Evolutionary conservation across 2,797 vertebrate genomes (phyloP).

Genomic region (Sebastes kiyomatsui): DNA sequence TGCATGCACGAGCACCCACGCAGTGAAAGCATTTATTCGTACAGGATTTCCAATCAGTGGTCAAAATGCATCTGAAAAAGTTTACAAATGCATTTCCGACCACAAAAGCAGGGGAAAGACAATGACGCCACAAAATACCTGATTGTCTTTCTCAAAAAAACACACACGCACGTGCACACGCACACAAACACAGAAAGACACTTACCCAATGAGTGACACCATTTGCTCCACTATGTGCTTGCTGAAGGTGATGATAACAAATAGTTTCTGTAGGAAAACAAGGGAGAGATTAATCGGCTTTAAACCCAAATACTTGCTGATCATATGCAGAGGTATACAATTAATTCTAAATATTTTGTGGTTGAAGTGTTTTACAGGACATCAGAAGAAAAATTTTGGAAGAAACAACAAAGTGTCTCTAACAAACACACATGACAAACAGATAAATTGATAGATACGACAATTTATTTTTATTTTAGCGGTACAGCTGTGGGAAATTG

Average conservation of each 20-base stretch:
- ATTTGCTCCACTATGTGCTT: constrained; percentile 99
- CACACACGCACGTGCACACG: not conserved
- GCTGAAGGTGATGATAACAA: constrained; percentile 98
- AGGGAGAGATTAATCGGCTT: constrained; percentile 6
- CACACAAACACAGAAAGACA: constrained; percentile 37
- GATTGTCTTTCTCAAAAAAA: not conserved
- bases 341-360: no score
- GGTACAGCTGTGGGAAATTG: constrained; percentile 34
- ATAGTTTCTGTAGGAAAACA: constrained; percentile 91
- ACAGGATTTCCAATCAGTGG: constrained; percentile 23
- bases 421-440: not conserved
- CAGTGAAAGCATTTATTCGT: constrained; percentile 39
- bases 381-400: not conserved
- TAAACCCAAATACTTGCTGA: not conserved
- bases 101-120: constrained; percentile 27
- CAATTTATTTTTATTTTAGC: not conserved
- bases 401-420: not conserved
- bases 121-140: constrained; percentile 7
- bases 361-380: not conserved
- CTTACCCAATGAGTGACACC: constrained; percentile 98
- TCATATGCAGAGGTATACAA: not conserved
- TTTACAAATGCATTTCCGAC: constrained; percentile 33
- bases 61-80: constrained; percentile 39
- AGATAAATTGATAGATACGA: not conserved
- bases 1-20: not conserved